Conservation (phyloP, 2,888 invertebrate genomes). For the Heliconius cydno region DNA sequence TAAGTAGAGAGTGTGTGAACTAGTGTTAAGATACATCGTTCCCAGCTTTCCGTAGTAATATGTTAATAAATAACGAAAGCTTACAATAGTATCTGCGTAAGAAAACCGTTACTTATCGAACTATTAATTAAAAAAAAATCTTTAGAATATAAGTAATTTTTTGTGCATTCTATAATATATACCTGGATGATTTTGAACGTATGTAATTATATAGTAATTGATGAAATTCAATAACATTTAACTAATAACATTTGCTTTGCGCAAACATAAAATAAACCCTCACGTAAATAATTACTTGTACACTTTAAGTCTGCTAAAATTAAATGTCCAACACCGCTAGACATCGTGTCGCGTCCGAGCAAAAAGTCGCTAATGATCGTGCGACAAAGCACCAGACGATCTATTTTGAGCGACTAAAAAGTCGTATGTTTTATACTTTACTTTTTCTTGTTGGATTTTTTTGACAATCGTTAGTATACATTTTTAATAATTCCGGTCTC, state of each 20-base stretch:
- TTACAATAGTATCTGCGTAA: too few species aligned
- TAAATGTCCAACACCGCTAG: constrained; percentile 39
- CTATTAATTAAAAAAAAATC: too few species aligned
- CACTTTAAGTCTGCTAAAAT: constrained; percentile 40
- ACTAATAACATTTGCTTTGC: neutral
- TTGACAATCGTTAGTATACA: constrained; percentile 18
- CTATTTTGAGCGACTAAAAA: constrained; percentile 35
- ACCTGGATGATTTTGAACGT: too few species aligned
- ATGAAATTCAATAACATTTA: neutral
- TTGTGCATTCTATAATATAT: too few species aligned
- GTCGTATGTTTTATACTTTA: constrained; percentile 18
- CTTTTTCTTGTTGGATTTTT: constrained; percentile 6
- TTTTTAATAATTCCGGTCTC: constrained; percentile 23
- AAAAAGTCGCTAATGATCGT: constrained; percentile 32
- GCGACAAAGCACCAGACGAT: constrained; percentile 30
- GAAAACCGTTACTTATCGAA: too few species aligned
- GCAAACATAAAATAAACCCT: neutral
- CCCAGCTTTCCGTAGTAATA: too few species aligned
- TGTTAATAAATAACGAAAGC: too few species aligned
- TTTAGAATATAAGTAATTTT: too few species aligned
- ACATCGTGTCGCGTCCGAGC: constrained; percentile 38
- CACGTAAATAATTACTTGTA: constrained; percentile 42
- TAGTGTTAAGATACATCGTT: too few species aligned
- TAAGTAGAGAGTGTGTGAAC: too few species aligned
- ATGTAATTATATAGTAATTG: too few species aligned